Evolutionary conservation across 2,113 vertebrate species (phyloP).

Genomic region (Rallus limicola): DNA sequence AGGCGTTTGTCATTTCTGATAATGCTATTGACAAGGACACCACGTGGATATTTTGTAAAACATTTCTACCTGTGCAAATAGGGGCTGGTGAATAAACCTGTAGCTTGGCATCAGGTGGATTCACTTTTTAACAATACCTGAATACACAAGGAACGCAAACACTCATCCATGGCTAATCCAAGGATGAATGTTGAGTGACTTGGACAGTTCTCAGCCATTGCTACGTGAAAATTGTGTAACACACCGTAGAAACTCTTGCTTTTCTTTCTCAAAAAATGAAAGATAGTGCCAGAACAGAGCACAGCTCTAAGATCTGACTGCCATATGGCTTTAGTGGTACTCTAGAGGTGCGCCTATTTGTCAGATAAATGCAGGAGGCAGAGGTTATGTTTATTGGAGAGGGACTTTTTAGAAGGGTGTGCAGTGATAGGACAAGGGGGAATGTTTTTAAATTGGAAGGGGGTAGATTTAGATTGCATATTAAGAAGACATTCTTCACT

Average conservation of each 20-base stretch:
- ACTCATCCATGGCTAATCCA: not conserved
- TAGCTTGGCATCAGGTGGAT: not conserved
- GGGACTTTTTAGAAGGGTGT: no score
- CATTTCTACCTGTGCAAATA: not conserved
- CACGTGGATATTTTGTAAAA: not conserved
- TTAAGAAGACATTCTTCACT: no score
- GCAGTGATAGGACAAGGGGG: no score
- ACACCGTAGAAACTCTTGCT: not conserved
- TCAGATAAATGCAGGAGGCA: not conserved
- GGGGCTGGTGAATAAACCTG: not conserved
- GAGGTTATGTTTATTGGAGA: not conserved
- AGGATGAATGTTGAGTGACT: not conserved
- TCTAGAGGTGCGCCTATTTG: not conserved
- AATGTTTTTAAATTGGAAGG: no score
- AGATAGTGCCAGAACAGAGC: not conserved
- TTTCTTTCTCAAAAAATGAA: not conserved
- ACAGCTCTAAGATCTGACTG: not conserved
- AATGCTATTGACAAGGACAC: not conserved
- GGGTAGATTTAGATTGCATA: no score
- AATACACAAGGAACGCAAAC: not conserved
- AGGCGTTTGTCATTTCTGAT: not conserved
- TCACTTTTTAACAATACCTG: not conserved
- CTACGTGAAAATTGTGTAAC: not conserved
- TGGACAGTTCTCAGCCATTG: not conserved
- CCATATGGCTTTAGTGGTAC: not conserved